Conservation (phyloP, 2,888 invertebrate species). For the Ferrisia virgata region DNA sequence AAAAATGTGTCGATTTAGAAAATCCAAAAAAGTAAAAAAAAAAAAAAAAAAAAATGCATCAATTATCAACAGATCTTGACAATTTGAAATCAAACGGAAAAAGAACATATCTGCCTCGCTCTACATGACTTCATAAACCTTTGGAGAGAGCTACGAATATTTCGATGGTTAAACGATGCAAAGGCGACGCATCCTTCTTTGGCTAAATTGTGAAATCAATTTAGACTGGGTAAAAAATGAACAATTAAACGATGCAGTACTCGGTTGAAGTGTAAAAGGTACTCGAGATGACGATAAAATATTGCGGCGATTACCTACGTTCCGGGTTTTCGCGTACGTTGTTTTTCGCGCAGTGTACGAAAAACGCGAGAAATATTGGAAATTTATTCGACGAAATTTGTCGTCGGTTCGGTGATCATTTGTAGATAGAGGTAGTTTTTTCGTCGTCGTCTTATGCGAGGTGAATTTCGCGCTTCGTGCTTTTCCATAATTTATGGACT, state of each 20-base stretch:
- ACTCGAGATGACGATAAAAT: not conserved
- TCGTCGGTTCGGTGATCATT: conserved; percentile 4
- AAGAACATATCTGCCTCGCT: too few species aligned
- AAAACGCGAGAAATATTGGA: not conserved
- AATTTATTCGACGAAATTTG: conserved; percentile 15
- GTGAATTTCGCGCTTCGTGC: not conserved
- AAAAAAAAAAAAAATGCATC: too few species aligned
- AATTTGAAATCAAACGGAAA: too few species aligned
- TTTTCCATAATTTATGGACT: conserved; percentile 11
- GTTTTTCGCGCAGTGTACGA: not conserved
- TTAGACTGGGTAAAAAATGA: not conserved
- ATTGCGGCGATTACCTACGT: not conserved
- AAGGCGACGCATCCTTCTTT: too few species aligned
- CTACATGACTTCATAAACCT: too few species aligned
- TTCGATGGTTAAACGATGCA: not conserved
- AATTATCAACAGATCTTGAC: too few species aligned
- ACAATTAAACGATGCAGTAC: not conserved
- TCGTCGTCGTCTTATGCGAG: not conserved
- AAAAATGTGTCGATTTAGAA: too few species aligned
- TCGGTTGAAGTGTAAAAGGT: not conserved
- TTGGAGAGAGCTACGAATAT: too few species aligned
- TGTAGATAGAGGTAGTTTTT: not conserved
- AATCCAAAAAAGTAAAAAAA: too few species aligned
- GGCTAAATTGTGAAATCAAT: not conserved
- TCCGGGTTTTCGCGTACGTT: not conserved